These are phyloP conservation scores for Ceramica pisi DNA, from an alignment of 2,888 invertebrate species.

Conservation along the genomic window DNA sequence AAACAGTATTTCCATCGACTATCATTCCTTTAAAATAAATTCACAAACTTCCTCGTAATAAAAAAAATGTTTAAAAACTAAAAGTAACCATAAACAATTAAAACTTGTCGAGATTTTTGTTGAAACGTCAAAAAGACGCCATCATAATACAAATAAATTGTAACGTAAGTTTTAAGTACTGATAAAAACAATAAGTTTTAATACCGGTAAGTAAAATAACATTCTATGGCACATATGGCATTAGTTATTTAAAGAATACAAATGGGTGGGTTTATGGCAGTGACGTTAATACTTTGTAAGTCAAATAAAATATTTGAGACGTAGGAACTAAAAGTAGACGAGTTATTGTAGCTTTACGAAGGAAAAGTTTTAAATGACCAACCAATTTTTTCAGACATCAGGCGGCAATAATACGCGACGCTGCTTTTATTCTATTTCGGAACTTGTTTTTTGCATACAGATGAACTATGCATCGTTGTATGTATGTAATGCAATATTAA, in stretches of 20 bases:
- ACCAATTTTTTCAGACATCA: too few relatives aligned
- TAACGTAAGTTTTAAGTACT: constrained; percentile 36
- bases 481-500: too few relatives aligned
- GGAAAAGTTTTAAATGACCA: too few relatives aligned
- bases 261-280: background rate
- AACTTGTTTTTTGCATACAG: too few relatives aligned
- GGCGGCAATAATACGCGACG: too few relatives aligned
- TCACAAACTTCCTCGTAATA: constrained; percentile 17
- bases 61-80: constrained; percentile 27
- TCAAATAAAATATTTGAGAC: background rate
- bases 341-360: too few relatives aligned
- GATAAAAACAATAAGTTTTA: constrained; percentile 19
- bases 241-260: constrained; percentile 2
- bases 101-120: constrained; percentile 35
- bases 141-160: constrained; percentile 22
- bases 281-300: constrained; percentile 12
- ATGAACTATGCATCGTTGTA: too few relatives aligned
- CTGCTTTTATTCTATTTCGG: too few relatives aligned
- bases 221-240: constrained; percentile 32
- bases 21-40: constrained; percentile 18
- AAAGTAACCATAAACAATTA: constrained; percentile 22
- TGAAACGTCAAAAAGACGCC: background rate
- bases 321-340: background rate
- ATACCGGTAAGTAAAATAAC: constrained; percentile 17
- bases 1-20: constrained; percentile 24